Conservation (phyloP, 1,140 invertebrate genomes). For the Heterodera carotae region DNA sequence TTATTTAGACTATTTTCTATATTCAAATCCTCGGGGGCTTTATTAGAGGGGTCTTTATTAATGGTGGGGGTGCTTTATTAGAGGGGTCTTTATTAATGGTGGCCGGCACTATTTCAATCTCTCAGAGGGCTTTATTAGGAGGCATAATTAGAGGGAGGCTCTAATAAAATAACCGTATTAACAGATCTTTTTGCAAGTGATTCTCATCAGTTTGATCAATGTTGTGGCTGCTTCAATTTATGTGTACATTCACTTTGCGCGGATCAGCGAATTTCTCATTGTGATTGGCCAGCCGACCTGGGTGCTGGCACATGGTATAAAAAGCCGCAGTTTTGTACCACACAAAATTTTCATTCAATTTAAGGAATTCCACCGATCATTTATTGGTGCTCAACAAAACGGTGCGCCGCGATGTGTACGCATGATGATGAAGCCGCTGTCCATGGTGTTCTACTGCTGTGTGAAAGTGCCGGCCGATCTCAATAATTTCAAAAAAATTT, state of each 20-base stretch:
- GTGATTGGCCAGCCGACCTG: constrained; percentile 23
- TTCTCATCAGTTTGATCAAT: constrained; percentile 35
- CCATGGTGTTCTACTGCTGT: neutral
- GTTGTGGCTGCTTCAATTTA: constrained; percentile 22
- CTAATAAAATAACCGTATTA: no score
- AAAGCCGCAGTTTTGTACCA: neutral
- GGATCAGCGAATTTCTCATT: constrained; percentile 28
- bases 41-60: no score
- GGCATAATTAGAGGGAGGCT: no score
- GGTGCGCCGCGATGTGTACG: constrained; percentile 29
- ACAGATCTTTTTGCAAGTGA: constrained; percentile 33
- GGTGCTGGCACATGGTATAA: constrained; percentile 33
- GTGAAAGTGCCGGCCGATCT: neutral
- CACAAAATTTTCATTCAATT: constrained; percentile 1
- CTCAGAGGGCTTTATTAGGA: no score
- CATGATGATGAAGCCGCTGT: constrained; percentile 14
- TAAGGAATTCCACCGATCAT: constrained; percentile 26
- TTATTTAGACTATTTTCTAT: no score
- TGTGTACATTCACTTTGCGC: constrained; percentile 26
- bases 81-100: no score
- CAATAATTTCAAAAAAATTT: no score
- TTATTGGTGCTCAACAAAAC: constrained; percentile 28
- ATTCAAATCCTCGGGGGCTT: no score
- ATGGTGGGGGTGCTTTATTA: no score
- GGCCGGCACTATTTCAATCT: no score